Evolutionary conservation across 1,140 invertebrate species (phyloP).

Genomic region (Anastatus disparis): DNA sequence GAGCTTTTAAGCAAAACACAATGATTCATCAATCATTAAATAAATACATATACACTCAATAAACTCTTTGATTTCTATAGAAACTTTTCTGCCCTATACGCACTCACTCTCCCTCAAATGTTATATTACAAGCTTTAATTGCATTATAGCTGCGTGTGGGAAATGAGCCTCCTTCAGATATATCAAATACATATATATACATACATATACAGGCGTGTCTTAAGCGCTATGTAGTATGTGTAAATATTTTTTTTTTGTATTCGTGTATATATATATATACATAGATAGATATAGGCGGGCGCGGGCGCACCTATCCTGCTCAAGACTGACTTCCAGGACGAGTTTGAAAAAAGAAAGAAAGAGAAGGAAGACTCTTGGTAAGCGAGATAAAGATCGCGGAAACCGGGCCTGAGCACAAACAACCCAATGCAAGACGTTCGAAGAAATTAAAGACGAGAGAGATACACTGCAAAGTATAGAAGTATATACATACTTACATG

Average conservation of each 20-base stretch:
- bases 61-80: too few species aligned
- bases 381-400: slow-evolving; percentile 46
- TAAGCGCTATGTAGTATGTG: background rate
- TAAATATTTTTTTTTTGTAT: too few species aligned
- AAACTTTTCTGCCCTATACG: background rate
- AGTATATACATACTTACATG: too few species aligned
- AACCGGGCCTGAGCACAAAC: slow-evolving; percentile 20
- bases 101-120: background rate
- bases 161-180: background rate
- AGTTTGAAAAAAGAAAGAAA: too few species aligned
- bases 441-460: slow-evolving; percentile 36
- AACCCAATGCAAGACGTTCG: background rate
- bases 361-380: too few species aligned
- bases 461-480: slow-evolving; percentile 21
- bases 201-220: too few species aligned
- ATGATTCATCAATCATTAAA: slow-evolving; percentile 20
- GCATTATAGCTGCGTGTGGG: too few species aligned
- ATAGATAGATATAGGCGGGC: background rate
- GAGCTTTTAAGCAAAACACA: background rate
- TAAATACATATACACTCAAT: background rate
- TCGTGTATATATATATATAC: background rate
- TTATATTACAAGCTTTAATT: slow-evolving; percentile 13
- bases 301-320: slow-evolving; percentile 28
- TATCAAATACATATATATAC: too few species aligned
- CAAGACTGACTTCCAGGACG: slow-evolving; percentile 29